Percentiles rank a stretch among this genome's conserved stretches.
These are phyloP conservation scores for Anolis sagrei DNA, from an alignment of 2,113 vertebrate species.

Conservation along the genomic window DNA sequence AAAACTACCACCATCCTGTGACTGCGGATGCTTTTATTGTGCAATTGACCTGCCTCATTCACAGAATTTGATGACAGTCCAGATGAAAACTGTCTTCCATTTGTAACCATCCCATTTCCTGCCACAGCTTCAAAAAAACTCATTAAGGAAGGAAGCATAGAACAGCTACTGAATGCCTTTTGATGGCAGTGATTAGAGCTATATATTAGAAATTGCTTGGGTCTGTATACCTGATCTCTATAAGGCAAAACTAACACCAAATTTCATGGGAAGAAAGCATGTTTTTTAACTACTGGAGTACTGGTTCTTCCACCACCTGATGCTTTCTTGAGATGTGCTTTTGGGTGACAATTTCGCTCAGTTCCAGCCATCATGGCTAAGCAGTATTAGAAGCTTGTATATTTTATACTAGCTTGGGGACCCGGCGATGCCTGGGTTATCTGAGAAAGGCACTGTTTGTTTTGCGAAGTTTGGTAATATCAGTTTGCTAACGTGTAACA, in stretches of 20 bases:
- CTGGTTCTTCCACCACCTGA: not conserved
- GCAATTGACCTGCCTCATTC: not conserved
- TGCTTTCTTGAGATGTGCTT: not conserved
- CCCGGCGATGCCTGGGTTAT: no score
- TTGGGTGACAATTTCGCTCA: not conserved
- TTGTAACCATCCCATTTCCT: not conserved
- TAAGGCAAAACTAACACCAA: not conserved
- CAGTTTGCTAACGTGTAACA: no score
- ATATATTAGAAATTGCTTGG: not conserved
- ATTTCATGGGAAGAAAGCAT: not conserved
- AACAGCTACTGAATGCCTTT: no score
- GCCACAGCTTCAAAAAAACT: not conserved
- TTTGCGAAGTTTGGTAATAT: no score
- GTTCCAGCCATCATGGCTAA: not conserved
- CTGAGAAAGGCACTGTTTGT: no score
- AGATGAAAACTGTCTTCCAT: not conserved
- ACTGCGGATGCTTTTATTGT: not conserved
- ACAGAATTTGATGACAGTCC: not conserved
- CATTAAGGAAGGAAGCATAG: not conserved
- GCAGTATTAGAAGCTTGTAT: not conserved
- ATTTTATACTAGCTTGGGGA: no score
- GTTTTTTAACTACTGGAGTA: conserved; percentile 22
- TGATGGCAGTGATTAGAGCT: not conserved
- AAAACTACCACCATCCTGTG: not conserved
- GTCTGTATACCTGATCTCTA: not conserved